These are phyloP conservation scores for Micrastur ruficollis DNA, from an alignment of 2,797 vertebrate genomes.

Conservation along the genomic window DNA sequence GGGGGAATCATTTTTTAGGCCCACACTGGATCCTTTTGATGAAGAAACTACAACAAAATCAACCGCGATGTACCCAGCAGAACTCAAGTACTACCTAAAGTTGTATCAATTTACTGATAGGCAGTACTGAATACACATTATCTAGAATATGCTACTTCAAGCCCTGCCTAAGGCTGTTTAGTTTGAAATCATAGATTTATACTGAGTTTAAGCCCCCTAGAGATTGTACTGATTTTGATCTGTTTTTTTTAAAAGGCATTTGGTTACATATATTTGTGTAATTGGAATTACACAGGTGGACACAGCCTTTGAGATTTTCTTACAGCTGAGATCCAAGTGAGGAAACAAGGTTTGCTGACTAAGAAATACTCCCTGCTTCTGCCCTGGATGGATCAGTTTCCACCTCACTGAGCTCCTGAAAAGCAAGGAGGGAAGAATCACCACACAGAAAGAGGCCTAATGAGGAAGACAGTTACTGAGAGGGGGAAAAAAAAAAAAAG, in stretches of 20 bases:
- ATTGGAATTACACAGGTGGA: not conserved
- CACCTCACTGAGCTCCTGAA: slow-evolving; percentile 17
- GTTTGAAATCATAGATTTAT: not conserved
- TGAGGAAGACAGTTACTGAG: not conserved
- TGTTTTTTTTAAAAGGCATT: not conserved
- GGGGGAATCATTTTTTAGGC: not conserved
- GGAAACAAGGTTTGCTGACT: not conserved
- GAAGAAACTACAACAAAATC: not conserved
- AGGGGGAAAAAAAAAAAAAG: too few relatives aligned
- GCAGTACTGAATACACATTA: not conserved
- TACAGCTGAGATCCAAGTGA: not conserved
- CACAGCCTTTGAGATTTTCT: not conserved
- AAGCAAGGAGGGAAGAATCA: not conserved
- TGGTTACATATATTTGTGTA: not conserved
- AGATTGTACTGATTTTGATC: not conserved
- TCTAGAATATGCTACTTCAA: not conserved
- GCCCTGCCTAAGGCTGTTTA: not conserved
- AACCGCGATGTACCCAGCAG: not conserved
- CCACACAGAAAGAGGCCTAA: not conserved
- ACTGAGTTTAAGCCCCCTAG: not conserved
- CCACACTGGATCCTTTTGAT: not conserved
- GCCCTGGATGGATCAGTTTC: not conserved
- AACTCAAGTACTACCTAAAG: not conserved
- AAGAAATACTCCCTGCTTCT: not conserved
- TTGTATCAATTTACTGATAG: not conserved